Percentiles rank a stretch among this genome's conserved stretches.
phyloP scores from a whole-genome alignment of 92 coral and sea anemone species.

The Palythoa caribaeorum region DNA sequence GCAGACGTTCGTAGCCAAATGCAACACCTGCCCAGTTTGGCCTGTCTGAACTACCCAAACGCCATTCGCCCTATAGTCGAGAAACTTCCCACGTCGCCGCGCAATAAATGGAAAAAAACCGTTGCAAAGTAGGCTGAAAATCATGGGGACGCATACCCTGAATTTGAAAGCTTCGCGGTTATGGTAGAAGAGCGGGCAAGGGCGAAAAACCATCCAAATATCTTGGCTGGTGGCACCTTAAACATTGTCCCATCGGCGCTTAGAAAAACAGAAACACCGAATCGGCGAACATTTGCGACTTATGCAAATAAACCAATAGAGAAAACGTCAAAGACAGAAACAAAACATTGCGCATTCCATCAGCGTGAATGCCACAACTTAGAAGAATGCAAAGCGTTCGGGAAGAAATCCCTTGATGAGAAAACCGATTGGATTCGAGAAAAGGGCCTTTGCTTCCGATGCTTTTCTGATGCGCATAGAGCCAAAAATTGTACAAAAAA shows the following conservation, averaged over 20 bases:
- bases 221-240: conserved; percentile 47
- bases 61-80: too few relatives aligned
- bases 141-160: conserved; percentile 50
- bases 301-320: background rate
- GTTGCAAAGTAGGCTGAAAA: conserved; percentile 33
- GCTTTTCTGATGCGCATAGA: conserved; percentile 51
- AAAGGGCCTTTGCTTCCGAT: conserved; percentile 58
- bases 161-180: conserved; percentile 31
- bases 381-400: conserved; percentile 66
- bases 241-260: background rate
- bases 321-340: background rate
- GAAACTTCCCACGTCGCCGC: background rate
- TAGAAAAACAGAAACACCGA: background rate
- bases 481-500: conserved; percentile 62
- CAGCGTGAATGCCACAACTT: conserved; percentile 55
- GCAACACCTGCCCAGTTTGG: conserved; percentile 48
- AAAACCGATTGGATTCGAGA: conserved; percentile 62
- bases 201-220: conserved; percentile 50
- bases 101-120: conserved; percentile 17
- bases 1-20: conserved; percentile 55
- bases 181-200: conserved; percentile 46
- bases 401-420: conserved; percentile 52
- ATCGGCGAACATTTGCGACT: conserved; percentile 14
- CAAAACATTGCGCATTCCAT: conserved; percentile 51
- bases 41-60: conserved; percentile 36